Conservation (phyloP, 2,888 invertebrate species). For the Apotomis turbidana region DNA sequence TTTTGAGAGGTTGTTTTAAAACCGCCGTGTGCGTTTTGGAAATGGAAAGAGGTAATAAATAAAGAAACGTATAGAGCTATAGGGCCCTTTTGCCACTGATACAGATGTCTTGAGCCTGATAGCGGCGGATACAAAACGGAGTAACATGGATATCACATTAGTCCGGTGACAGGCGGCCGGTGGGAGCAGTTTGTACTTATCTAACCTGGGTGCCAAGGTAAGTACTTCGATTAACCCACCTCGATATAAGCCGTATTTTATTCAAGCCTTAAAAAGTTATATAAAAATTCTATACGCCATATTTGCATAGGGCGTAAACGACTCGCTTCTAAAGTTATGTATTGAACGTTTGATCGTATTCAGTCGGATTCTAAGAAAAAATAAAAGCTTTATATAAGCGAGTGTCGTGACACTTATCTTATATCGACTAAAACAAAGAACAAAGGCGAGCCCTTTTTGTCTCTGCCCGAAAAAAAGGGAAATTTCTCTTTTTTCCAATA, state of each 20-base stretch:
- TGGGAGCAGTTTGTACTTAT: constrained; percentile 42
- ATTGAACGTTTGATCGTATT: too few species aligned
- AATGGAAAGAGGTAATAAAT: constrained; percentile 75
- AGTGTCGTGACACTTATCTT: constrained; percentile 63
- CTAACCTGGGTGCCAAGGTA: constrained; percentile 38
- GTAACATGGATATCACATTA: constrained; percentile 81
- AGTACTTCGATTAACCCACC: constrained; percentile 36
- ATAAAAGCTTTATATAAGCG: constrained; percentile 39
- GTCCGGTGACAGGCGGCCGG: constrained; percentile 51
- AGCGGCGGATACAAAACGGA: constrained; percentile 76
- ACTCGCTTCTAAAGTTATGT: not conserved
- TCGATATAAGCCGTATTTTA: constrained; percentile 13
- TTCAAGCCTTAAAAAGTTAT: constrained; percentile 19
- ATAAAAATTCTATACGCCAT: not conserved
- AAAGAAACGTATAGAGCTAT: constrained; percentile 76
- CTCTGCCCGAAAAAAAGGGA: constrained; percentile 63
- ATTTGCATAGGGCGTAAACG: not conserved
- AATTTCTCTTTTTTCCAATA: constrained; percentile 61
- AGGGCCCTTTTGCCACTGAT: constrained; percentile 73
- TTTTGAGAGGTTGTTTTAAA: constrained; percentile 5
- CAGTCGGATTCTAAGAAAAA: constrained; percentile 6
- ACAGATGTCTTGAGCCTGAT: constrained; percentile 77
- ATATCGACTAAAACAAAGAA: constrained; percentile 62
- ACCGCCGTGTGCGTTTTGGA: constrained; percentile 53
- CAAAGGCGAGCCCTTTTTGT: constrained; percentile 67